Base-by-base conservation (phyloP, 2,797 vertebrate species). In the Nyctibius grandis region DNA sequence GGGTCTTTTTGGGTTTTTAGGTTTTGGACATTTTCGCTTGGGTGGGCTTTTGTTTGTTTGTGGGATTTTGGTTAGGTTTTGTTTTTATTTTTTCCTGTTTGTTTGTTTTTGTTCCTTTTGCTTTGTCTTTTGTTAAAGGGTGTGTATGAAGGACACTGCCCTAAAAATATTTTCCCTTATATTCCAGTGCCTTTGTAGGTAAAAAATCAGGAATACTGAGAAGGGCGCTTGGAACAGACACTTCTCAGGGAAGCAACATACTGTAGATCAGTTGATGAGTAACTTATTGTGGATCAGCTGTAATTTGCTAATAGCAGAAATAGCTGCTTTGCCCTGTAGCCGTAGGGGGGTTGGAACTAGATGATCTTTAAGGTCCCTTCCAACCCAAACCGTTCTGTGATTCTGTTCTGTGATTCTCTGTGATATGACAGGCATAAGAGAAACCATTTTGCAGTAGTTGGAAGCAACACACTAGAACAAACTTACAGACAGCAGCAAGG, bases 31-130 rank as follows among this genome's bases (percentile, higher is more conserved):
- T 33, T 57, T 68, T 34, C 44, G 40, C n/a, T 81, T 81, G 57
- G 20, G 4, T 68, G 33, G 8, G 0, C 11, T 23, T 6, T 40
- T 7, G 28, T 45, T 72, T 42, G 15, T 50, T 64, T 26, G 23
- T 40, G 19, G 40, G 40, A n/a, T n/a, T n/a, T n/a, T n/a, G n/a
- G n/a, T n/a, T n/a, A n/a, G 6, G 4, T 70, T 42, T 48, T 31
- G 18, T 4, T 0, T 3, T 12, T 4, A 40, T 5, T 34, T 47
- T 19, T 17, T 21, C 3, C 12, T 54, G 50, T 31, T 16, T 33
- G 29, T 47, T 73, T 65, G 22, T 40, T 91, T 79, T 64, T 8
- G 3, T 61, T 80, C 8, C 5, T 25, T 69, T 63, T 79, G 20
- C 48, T 88, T 80, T 48, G 47, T 1, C 75, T 61, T 79, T 70